Evolutionary conservation across 2,797 vertebrate species (phyloP), one percentile per base, ranked within the genome.

Genomic region (Oceanodroma leucorhoa): DNA sequence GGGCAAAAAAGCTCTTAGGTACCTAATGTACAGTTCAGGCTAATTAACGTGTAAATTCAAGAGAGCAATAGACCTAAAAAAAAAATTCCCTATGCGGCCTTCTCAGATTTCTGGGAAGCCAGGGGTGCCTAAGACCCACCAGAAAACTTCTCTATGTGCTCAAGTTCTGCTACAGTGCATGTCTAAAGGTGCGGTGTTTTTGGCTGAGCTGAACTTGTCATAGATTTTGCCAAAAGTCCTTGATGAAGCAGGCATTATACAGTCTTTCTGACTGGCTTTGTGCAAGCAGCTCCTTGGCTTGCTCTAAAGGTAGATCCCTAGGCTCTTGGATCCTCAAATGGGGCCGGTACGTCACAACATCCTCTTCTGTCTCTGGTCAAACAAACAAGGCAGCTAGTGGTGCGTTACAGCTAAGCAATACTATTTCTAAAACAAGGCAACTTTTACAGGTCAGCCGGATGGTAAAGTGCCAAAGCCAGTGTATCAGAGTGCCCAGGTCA

Each of bases 241-340:
- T 94, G 93, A 95, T 96, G 80, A 91, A 94, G 91, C 85, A 95
- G 85, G 90, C 94, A 96, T 96, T 91, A 88, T 87, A 71, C 21
- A 83, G 85, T 36, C 95, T 91, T 17, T 93, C 45, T 86, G 91
- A 67, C 93, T 81, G 72, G 48, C 46, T 94, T 83, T 90, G 62
- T 79, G 30, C 38, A 75, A 61, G 79, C 79, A 78, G 41, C 53
- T 65, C 14, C 61, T 90, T 90, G 83, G 79, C 91, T 94, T 3
- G 1, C 38, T 45, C 38, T 65, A 26, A 66, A 61, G 27, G 71
- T 43, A 54, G 58, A 57, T 91, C 89, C 71, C 78, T 43, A 58
- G 54, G 26, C 72, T 90, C 83, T 71, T 24, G 45, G 34, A 71
- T 88, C 67, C 65, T 94, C 57, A 73, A 17, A 36, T 0, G 2